Conservation (phyloP, 2,113 vertebrate species). For the Stegastes partitus region DNA sequence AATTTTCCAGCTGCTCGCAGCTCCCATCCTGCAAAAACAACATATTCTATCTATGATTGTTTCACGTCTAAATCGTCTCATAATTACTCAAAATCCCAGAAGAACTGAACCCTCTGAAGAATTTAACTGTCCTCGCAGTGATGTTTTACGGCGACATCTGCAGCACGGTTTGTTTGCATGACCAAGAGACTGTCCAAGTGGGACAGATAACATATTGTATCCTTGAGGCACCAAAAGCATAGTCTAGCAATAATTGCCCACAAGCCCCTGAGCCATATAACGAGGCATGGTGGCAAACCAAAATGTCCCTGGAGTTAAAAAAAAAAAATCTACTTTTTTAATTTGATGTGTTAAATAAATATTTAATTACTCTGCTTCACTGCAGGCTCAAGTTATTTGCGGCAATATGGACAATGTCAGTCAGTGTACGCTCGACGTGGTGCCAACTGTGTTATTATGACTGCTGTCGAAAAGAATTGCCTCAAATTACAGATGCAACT, state of each 20-base stretch:
- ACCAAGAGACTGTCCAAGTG: conserved; percentile 58
- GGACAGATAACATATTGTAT: conserved; percentile 67
- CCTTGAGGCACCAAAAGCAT: conserved; percentile 50
- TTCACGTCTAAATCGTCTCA: conserved; percentile 20
- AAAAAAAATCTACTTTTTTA: conserved; percentile 20
- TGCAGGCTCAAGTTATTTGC: neutral
- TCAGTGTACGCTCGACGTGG: neutral
- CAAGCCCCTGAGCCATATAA: conserved; percentile 53
- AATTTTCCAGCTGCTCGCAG: neutral
- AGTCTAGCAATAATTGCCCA: conserved; percentile 56
- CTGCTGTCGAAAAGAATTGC: conserved; percentile 20
- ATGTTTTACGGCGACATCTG: conserved; percentile 50
- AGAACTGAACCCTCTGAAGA: conserved; percentile 13
- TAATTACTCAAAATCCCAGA: conserved; percentile 34
- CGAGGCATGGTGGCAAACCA: conserved; percentile 31
- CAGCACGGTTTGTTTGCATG: conserved; percentile 46
- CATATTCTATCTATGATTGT: neutral
- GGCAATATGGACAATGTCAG: neutral
- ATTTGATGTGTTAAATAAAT: conserved; percentile 33
- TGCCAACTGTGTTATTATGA: conserved; percentile 30
- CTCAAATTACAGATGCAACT: neutral
- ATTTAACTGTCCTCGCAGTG: conserved; percentile 23
- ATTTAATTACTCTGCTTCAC: conserved; percentile 23
- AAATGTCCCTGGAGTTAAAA: conserved; percentile 35
- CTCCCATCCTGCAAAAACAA: neutral